Percentiles rank a stretch among this genome's conserved stretches.
Evolutionary conservation across 1,140 invertebrate species (phyloP).

Genomic region (Aradophagus sp.): DNA sequence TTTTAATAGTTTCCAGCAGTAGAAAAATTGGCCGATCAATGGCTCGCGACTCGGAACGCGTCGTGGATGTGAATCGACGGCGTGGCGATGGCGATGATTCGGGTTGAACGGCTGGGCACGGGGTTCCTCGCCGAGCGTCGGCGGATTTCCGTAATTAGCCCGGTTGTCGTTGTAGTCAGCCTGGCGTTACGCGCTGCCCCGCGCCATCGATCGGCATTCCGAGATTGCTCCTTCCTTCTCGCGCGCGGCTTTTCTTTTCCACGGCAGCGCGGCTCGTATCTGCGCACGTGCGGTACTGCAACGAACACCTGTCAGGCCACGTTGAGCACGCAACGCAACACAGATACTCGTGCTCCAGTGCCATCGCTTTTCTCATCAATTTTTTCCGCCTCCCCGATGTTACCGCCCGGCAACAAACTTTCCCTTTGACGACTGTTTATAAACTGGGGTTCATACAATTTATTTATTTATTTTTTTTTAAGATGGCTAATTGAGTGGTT

Average conservation of each 20-base stretch:
- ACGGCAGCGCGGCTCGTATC: conserved; percentile 18
- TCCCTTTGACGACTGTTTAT: no score
- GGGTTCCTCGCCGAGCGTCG: not conserved
- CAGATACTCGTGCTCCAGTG: conserved; percentile 18
- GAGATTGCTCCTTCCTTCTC: conserved; percentile 44
- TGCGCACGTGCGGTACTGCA: conserved; percentile 48
- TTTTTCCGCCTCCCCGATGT: no score
- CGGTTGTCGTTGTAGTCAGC: conserved; percentile 31
- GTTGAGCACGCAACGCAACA: conserved; percentile 27
- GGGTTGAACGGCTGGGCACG: not conserved
- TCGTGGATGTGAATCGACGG: not conserved
- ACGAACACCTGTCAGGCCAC: conserved; percentile 46
- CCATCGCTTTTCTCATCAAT: no score
- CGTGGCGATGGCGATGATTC: not conserved
- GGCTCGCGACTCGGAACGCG: no score
- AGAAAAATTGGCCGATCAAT: not conserved
- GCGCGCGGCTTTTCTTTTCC: conserved; percentile 19
- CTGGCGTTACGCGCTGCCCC: conserved; percentile 32
- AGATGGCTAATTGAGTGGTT: no score
- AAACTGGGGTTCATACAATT: no score
- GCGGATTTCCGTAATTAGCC: conserved; percentile 44
- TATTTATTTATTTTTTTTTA: no score
- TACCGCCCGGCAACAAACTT: no score
- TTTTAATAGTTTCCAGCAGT: not conserved
- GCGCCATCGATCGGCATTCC: conserved; percentile 46